phyloP scores from a whole-genome alignment of 2,888 invertebrate genomes.

The Nomada lathburiana region DNA sequence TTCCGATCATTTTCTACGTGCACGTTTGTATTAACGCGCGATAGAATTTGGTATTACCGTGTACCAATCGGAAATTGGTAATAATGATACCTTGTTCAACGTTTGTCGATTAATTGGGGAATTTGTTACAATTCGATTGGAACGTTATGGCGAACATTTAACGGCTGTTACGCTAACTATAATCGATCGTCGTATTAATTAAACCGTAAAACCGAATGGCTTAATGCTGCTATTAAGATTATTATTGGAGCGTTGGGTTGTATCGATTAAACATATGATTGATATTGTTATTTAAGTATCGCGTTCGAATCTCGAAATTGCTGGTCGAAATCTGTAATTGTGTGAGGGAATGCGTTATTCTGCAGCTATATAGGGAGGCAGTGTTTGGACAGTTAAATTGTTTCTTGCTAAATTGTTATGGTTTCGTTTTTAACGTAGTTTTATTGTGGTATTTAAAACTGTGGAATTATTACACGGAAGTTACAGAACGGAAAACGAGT shows the following conservation, averaged over 20 bases:
- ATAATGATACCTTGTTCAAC: too few relatives aligned
- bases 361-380: neutral
- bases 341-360: neutral
- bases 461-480: too few relatives aligned
- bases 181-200: constrained; percentile 52
- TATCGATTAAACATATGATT: constrained; percentile 12
- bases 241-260: constrained; percentile 30
- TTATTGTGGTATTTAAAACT: too few relatives aligned
- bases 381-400: neutral
- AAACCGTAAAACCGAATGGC: constrained; percentile 39
- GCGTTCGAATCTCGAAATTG: neutral
- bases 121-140: constrained; percentile 36
- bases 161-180: constrained; percentile 26
- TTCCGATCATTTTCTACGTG: neutral
- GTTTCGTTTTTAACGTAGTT: too few relatives aligned
- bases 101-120: constrained; percentile 16
- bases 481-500: too few relatives aligned
- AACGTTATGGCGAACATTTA: constrained; percentile 1
- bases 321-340: constrained; percentile 2
- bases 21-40: neutral
- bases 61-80: neutral
- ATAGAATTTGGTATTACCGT: neutral
- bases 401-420: neutral
- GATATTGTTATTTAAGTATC: constrained; percentile 37
- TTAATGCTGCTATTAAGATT: constrained; percentile 37